phyloP scores from a whole-genome alignment of 2,113 vertebrate genomes.

The Melospiza georgiana region DNA sequence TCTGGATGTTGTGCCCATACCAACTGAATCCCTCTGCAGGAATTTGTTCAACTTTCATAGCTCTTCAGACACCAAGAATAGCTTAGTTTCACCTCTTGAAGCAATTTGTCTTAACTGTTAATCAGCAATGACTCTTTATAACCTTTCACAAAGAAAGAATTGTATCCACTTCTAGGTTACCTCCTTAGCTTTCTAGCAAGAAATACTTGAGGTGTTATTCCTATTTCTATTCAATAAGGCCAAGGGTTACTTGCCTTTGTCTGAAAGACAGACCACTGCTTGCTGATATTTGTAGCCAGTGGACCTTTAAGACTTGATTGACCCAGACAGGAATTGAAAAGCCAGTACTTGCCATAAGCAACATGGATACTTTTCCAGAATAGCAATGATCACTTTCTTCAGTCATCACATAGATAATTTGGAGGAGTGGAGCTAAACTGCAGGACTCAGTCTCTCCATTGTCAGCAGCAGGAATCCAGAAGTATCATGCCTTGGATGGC shows the following conservation, averaged over 20 bases:
- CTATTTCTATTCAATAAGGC: not conserved
- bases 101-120: not conserved
- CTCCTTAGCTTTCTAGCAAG: not conserved
- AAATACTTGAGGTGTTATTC: not conserved
- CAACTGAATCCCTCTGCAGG: rapidly evolving
- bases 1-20: not conserved
- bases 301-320: not conserved
- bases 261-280: not conserved
- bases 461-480: not conserved
- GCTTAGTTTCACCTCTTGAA: not conserved
- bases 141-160: not conserved
- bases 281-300: not conserved
- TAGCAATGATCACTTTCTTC: not conserved
- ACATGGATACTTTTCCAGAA: not conserved
- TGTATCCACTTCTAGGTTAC: not conserved
- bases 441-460: not conserved
- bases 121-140: not conserved
- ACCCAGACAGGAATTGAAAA: not conserved
- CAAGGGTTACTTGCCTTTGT: not conserved
- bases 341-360: not conserved
- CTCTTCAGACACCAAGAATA: not conserved
- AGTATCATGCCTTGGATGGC: not conserved
- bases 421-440: not conserved
- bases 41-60: not conserved
- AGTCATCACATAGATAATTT: not conserved